Percentiles rank a stretch among this genome's conserved stretches.
These are phyloP conservation scores for Vireo altiloquus DNA, from an alignment of 2,113 vertebrate species.

Conservation along the genomic window DNA sequence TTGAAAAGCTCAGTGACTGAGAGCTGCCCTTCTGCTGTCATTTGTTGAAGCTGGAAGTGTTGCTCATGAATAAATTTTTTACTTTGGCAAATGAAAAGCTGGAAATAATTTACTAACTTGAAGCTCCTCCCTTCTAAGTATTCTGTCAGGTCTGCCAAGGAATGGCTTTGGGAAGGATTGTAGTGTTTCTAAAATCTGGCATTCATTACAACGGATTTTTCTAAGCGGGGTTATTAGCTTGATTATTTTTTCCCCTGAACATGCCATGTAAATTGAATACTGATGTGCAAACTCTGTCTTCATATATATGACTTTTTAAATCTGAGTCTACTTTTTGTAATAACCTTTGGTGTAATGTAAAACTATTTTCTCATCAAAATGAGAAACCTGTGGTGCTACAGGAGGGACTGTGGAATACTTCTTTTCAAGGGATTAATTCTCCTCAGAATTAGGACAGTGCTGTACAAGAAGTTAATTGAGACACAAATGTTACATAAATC, in stretches of 20 bases:
- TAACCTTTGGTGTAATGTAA: background rate
- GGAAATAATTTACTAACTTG: constrained; percentile 55
- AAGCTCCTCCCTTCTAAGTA: constrained; percentile 56
- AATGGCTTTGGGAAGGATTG: constrained; percentile 47
- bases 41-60: constrained; percentile 20
- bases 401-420: background rate
- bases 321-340: background rate
- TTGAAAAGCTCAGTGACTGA: background rate
- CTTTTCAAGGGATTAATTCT: background rate
- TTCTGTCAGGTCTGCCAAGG: constrained; percentile 45
- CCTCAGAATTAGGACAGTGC: background rate
- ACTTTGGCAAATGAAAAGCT: constrained; percentile 46
- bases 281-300: constrained; percentile 50
- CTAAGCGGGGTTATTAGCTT: background rate
- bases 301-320: background rate
- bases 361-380: constrained; percentile 1
- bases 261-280: constrained; percentile 60
- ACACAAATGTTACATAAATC: background rate
- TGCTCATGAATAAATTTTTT: constrained; percentile 30
- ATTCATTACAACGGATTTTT: constrained; percentile 60
- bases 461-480: background rate
- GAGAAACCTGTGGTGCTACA: background rate
- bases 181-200: constrained; percentile 54
- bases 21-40: constrained; percentile 4
- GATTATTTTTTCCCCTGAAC: constrained; percentile 55